Evolutionary conservation across 2,113 vertebrate genomes (phyloP).

Genomic region (Burhinus oedicnemus): DNA sequence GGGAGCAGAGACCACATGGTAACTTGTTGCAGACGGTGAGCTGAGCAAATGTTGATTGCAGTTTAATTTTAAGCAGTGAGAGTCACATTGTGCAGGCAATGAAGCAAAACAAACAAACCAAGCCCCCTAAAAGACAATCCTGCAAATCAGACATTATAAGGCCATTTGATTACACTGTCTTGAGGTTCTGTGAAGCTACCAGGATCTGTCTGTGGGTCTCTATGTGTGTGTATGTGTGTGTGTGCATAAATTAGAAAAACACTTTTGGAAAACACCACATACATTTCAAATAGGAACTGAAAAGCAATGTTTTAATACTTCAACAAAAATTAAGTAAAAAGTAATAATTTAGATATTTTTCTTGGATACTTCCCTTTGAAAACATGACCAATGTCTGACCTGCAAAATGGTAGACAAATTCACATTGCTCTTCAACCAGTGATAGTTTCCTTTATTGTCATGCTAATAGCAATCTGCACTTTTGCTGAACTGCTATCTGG

Average conservation of each 20-base stretch:
- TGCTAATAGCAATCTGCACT: neutral
- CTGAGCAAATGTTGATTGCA: neutral
- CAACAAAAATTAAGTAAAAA: neutral
- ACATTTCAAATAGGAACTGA: neutral
- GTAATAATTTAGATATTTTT: neutral
- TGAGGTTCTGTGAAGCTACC: neutral
- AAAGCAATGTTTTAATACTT: neutral
- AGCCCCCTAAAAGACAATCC: neutral
- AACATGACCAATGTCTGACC: neutral
- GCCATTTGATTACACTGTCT: neutral
- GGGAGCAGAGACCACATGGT: neutral
- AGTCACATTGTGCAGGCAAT: slow-evolving; percentile 3
- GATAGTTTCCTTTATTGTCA: neutral
- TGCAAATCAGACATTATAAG: slow-evolving; percentile 1
- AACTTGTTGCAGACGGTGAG: neutral
- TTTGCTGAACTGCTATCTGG: neutral
- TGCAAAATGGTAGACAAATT: neutral
- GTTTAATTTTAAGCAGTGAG: slow-evolving; percentile 29
- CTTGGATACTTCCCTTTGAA: neutral
- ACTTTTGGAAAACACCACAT: neutral
- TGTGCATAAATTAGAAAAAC: neutral
- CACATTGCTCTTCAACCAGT: neutral
- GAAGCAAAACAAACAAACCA: neutral
- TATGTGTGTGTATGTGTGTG: too few species aligned
- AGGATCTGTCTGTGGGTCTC: neutral